Base-by-base conservation (phyloP, 2,797 vertebrate species). In the Taeniopygia guttata region DNA sequence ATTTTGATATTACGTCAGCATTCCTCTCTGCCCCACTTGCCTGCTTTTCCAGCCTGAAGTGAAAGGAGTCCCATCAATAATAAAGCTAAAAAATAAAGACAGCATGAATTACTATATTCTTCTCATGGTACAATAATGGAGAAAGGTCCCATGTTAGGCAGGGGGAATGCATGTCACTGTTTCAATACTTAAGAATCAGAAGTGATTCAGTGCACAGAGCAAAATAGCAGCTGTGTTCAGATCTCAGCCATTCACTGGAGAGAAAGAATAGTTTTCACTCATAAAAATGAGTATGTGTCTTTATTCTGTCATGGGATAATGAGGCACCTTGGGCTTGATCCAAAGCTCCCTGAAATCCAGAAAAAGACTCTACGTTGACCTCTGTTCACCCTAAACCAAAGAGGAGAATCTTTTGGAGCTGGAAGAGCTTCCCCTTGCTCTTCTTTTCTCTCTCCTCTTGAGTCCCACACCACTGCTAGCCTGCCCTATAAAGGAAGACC, bases 161-260 rank as follows among this genome's bases (percentile, higher is more conserved):
- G n/a, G 42, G 74, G 93, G 42, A 94, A 93, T 89, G 90, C 77
- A 62, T 96, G 93, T 95, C 93, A 94, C 94, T 95, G 90, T 77
- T 96, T 93, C 90, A 91, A 48, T 89, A 64, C 90, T 96, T 92
- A 32, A 90, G 91, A 95, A 94, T 94, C 95, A 96, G 87, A 94
- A 97, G 56, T 89, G 94, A 94, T 96, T 96, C 95, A 95, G 87
- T 84, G 90, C 70, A 62, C 72, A 87, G 95, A 94, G 95, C 90
- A 96, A 94, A 97, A 96, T 87, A 96, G 95, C 95, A 96, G 96
- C 96, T 96, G 94, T 96, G 96, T 97, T 95, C 85, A 90, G 87
- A 96, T 94, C 93, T 90, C 80, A 93, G 93, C 91, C 95, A 89
- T 96, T 97, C 89, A 94, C 70, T 94, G 77, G 38, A 74, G 49